Evolutionary conservation across 2,888 invertebrate genomes (phyloP).

Genomic region (Thysanoteuthis rhombus): DNA sequence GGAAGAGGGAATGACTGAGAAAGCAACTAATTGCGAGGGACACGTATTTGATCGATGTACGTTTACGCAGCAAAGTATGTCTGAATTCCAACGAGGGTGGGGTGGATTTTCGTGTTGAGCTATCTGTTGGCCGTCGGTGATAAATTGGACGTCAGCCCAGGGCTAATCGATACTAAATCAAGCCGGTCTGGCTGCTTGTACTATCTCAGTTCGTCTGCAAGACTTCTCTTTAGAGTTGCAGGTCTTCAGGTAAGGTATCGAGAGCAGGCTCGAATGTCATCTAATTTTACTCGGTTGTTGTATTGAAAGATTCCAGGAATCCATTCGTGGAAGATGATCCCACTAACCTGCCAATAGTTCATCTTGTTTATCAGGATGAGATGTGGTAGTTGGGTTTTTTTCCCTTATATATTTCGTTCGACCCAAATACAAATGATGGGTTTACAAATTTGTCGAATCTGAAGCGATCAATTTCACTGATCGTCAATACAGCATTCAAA

Average conservation of each 20-base stretch:
- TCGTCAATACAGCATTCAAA: too few species aligned
- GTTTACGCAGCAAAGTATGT: neutral
- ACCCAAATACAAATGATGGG: too few species aligned
- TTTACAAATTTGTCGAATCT: too few species aligned
- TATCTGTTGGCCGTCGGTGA: neutral
- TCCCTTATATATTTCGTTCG: too few species aligned
- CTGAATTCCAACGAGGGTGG: neutral
- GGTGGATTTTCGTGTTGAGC: neutral
- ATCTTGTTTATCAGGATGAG: neutral
- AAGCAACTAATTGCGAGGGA: neutral
- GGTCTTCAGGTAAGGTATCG: neutral
- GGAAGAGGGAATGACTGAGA: neutral
- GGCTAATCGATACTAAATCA: slow-evolving; percentile 12
- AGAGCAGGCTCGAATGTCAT: neutral
- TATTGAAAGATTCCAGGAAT: neutral
- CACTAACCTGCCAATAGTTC: neutral
- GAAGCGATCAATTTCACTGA: too few species aligned
- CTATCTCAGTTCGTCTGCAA: neutral
- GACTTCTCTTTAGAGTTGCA: neutral
- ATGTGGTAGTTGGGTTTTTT: too few species aligned
- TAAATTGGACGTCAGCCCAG: slow-evolving; percentile 12
- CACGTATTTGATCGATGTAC: neutral
- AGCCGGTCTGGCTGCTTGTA: neutral
- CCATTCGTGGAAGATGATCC: neutral
- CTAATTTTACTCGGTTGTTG: neutral